Conservation (phyloP, 2,113 vertebrate genomes). For the Pungitius pungitius region DNA sequence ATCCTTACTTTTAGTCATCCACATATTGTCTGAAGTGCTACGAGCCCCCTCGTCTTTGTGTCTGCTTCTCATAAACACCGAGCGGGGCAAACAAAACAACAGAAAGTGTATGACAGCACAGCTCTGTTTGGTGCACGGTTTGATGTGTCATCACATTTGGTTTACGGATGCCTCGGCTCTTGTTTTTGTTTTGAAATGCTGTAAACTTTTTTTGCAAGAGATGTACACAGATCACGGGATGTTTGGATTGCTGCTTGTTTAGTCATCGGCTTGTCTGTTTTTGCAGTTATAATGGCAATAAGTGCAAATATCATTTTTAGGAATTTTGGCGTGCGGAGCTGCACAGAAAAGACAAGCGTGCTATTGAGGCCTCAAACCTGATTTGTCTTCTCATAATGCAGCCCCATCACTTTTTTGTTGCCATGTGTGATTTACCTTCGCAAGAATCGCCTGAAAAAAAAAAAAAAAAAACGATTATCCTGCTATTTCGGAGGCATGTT, state of each 20-base stretch:
- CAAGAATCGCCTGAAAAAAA: conserved; percentile 38
- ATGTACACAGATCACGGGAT: conserved; percentile 82
- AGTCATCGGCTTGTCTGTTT: conserved; percentile 77
- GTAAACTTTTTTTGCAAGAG: conserved; percentile 77
- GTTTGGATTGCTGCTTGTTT: conserved; percentile 80
- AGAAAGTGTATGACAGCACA: conserved; percentile 78
- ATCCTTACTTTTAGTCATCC: conserved; percentile 15
- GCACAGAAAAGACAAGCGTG: conserved; percentile 6
- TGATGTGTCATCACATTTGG: conserved; percentile 75
- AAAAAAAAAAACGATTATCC: conserved; percentile 73
- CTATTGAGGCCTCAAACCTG: background rate
- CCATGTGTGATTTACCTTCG: conserved; percentile 45
- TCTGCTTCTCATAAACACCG: conserved; percentile 73
- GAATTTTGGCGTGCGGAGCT: conserved; percentile 2
- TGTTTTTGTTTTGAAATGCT: conserved; percentile 82
- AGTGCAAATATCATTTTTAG: conserved; percentile 72
- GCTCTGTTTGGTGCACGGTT: conserved; percentile 73
- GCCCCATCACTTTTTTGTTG: conserved; percentile 44
- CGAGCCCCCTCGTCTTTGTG: conserved; percentile 58
- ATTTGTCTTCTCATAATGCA: conserved; percentile 23
- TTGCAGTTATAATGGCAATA: conserved; percentile 76
- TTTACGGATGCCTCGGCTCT: conserved; percentile 73
- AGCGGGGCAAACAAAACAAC: conserved; percentile 73
- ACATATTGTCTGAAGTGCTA: conserved; percentile 42
- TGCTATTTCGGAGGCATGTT: conserved; percentile 74